These are phyloP conservation scores for Bostrychus sinensis DNA, from an alignment of 2,113 vertebrate species.

Conservation along the genomic window DNA sequence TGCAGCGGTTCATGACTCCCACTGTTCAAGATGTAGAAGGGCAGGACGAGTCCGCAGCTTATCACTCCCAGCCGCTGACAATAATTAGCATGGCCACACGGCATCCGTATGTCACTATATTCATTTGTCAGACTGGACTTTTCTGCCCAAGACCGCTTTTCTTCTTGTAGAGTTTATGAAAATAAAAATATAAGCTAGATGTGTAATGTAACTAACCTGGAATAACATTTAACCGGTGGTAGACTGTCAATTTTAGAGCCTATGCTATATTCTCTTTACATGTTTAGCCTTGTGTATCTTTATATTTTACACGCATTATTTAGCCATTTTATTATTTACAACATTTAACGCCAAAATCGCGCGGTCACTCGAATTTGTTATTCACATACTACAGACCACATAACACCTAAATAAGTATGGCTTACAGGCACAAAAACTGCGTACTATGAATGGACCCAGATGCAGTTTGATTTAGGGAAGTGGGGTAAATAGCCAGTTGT, in stretches of 20 bases:
- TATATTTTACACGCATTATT: no score
- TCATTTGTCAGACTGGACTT: constrained; percentile 52
- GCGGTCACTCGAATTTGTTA: no score
- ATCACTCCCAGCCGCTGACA: constrained; percentile 65
- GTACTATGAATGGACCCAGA: no score
- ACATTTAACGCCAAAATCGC: no score
- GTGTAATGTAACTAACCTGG: not conserved
- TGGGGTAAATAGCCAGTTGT: constrained; percentile 42
- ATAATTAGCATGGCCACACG: constrained; percentile 70
- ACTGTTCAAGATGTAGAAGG: constrained; percentile 72
- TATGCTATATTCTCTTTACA: no score
- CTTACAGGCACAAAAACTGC: not conserved
- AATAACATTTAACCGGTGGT: not conserved
- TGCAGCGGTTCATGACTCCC: constrained; percentile 79
- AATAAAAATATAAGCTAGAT: not conserved
- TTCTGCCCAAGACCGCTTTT: not conserved
- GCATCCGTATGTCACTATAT: constrained; percentile 70
- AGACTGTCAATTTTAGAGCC: not conserved
- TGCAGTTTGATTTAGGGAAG: not conserved
- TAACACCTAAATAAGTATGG: no score
- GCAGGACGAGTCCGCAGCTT: constrained; percentile 72
- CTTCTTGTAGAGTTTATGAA: not conserved
- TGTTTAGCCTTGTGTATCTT: no score
- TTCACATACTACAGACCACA: no score
- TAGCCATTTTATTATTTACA: no score